Percentiles rank a stretch among this genome's conserved stretches.
Evolutionary conservation across 2,113 vertebrate species (phyloP).

Genomic region (Antennarius striatus): DNA sequence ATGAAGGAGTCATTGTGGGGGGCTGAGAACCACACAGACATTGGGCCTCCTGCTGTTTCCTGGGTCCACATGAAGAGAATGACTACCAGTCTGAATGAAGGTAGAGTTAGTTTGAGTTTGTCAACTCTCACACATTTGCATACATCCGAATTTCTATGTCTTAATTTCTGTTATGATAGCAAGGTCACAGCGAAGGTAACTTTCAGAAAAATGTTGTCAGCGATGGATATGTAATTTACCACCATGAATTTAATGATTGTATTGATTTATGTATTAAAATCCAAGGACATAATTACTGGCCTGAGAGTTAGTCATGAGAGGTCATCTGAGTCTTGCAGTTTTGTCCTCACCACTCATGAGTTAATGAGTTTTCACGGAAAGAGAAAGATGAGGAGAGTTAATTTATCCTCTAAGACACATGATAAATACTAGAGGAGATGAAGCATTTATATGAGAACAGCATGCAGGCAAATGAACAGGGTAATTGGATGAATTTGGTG

Average conservation of each 20-base stretch:
- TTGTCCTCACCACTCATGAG: slow-evolving; percentile 10
- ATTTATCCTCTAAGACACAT: slow-evolving; percentile 43
- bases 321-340: slow-evolving; percentile 18
- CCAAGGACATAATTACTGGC: slow-evolving; percentile 1
- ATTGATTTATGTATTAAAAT: neutral
- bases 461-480: slow-evolving; percentile 47
- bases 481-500: slow-evolving; percentile 43
- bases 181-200: slow-evolving; percentile 23
- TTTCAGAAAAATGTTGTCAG: slow-evolving; percentile 8
- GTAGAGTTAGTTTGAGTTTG: slow-evolving; percentile 25
- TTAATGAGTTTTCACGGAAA: slow-evolving; percentile 56
- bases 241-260: neutral
- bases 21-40: slow-evolving; percentile 64
- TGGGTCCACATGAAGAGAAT: slow-evolving; percentile 30
- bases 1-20: slow-evolving; percentile 63
- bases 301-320: neutral
- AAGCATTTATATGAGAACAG: slow-evolving; percentile 52
- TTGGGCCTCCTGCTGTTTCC: slow-evolving; percentile 50
- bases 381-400: slow-evolving; percentile 27
- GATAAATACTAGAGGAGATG: slow-evolving; percentile 48
- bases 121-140: slow-evolving; percentile 14
- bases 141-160: slow-evolving; percentile 6
- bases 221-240: neutral
- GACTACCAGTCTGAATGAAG: slow-evolving; percentile 39
- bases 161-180: slow-evolving; percentile 18